These are phyloP conservation scores for Polypterus senegalus DNA, from an alignment of 2,113 vertebrate species.

Conservation along the genomic window DNA sequence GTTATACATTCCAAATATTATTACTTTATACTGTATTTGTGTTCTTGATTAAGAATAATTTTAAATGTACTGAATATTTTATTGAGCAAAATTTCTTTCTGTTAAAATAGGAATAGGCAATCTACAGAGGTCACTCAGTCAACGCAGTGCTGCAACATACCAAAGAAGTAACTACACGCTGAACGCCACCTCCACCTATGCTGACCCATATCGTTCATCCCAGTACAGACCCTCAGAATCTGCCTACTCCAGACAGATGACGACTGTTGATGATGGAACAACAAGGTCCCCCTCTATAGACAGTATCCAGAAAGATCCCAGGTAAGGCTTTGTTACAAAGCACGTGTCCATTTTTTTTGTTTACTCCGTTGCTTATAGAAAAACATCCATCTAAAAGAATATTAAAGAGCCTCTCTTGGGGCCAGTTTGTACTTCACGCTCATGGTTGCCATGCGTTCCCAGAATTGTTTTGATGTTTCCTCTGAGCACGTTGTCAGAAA, in stretches of 20 bases:
- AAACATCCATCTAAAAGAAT: no score
- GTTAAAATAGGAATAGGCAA: conserved; percentile 65
- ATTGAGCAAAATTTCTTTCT: conserved; percentile 16
- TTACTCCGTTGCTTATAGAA: no score
- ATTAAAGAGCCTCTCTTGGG: no score
- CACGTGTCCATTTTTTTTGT: no score
- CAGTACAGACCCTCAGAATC: conserved; percentile 69
- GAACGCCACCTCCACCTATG: conserved; percentile 65
- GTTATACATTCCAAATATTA: no score
- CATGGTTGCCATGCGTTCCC: no score
- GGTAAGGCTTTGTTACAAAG: conserved; percentile 42
- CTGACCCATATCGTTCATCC: conserved; percentile 68
- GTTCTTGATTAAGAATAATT: no score
- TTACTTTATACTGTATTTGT: no score
- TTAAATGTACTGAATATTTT: no score
- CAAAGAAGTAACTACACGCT: conserved; percentile 83
- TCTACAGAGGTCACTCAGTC: conserved; percentile 82
- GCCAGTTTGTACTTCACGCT: no score
- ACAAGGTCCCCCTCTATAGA: conserved; percentile 86
- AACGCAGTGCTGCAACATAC: conserved; percentile 83
- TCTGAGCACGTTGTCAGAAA: no score
- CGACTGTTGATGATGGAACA: conserved; percentile 61
- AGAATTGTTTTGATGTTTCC: no score
- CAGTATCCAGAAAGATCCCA: conserved; percentile 96
- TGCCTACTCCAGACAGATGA: conserved; percentile 48